These are phyloP conservation scores for Steromphala cineraria DNA, from an alignment of 2,888 invertebrate species.

Conservation along the genomic window DNA sequence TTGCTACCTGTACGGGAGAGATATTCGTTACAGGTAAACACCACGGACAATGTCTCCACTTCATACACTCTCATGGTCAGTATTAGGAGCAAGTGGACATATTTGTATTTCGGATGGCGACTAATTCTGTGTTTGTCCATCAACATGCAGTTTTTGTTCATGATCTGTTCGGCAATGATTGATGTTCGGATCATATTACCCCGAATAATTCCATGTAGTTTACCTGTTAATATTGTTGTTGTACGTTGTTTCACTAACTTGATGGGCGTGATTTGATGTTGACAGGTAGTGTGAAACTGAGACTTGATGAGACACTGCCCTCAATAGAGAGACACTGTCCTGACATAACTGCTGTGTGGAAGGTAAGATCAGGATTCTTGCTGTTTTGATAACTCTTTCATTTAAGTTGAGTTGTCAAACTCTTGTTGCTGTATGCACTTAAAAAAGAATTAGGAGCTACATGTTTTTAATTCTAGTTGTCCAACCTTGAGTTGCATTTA, in stretches of 20 bases:
- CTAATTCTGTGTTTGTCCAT: constrained; percentile 12
- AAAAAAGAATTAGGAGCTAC: too few species aligned
- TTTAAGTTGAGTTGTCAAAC: too few species aligned
- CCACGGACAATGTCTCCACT: not conserved
- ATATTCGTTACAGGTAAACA: constrained; percentile 19
- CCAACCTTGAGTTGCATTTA: too few species aligned
- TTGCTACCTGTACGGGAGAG: not conserved
- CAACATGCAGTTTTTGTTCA: not conserved
- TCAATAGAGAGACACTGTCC: not conserved
- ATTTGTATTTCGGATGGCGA: not conserved
- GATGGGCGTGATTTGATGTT: not conserved
- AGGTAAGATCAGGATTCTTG: too few species aligned
- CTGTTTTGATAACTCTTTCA: too few species aligned
- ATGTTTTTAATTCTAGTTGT: too few species aligned
- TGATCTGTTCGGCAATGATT: not conserved
- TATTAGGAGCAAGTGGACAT: not conserved
- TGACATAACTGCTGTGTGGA: too few species aligned
- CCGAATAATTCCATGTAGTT: not conserved
- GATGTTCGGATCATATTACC: not conserved
- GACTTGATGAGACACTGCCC: not conserved
- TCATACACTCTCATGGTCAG: not conserved
- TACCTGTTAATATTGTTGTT: not conserved
- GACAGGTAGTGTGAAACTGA: not conserved
- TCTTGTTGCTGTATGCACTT: too few species aligned
- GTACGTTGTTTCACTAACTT: not conserved